Percentiles rank a stretch among this genome's conserved stretches.
phyloP scores from a whole-genome alignment of 1,140 invertebrate genomes.

The Acyrthosiphon pisum region DNA sequence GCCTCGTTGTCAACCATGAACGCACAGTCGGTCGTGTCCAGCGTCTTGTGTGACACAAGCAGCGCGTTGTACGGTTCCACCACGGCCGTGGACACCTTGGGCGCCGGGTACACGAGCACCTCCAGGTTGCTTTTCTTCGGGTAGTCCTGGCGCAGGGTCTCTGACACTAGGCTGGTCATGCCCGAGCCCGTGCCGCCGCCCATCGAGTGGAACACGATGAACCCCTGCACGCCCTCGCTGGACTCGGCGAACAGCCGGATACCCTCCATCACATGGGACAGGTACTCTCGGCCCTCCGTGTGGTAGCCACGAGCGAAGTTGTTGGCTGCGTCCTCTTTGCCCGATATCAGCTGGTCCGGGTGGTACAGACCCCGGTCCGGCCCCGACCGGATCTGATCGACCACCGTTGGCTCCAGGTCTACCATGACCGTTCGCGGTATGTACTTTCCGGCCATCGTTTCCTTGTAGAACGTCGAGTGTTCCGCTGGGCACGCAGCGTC shows the following conservation, averaged over 20 bases:
- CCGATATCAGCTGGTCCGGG: slow-evolving; percentile 78
- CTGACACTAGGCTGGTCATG: slow-evolving; percentile 80
- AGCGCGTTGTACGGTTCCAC: slow-evolving; percentile 76
- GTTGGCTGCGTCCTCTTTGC: slow-evolving; percentile 88
- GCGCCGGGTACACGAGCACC: slow-evolving; percentile 54
- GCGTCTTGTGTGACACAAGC: slow-evolving; percentile 72
- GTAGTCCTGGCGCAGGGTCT: slow-evolving; percentile 76
- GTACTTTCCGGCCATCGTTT: slow-evolving; percentile 74
- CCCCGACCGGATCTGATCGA: slow-evolving; percentile 76
- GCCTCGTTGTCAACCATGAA: slow-evolving; percentile 74
- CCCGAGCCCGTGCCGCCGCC: slow-evolving; percentile 85
- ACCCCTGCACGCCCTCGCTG: slow-evolving; percentile 61
- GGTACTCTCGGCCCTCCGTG: slow-evolving; percentile 65
- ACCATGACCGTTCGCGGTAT: slow-evolving; percentile 83
- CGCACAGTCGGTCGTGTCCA: slow-evolving; percentile 72
- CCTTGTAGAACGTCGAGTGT: slow-evolving; percentile 71
- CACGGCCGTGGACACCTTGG: slow-evolving; percentile 60
- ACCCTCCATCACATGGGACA: slow-evolving; percentile 41
- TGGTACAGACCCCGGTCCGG: slow-evolving; percentile 79
- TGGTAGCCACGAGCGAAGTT: slow-evolving; percentile 85
- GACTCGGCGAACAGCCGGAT: slow-evolving; percentile 29
- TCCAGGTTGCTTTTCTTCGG: slow-evolving; percentile 71
- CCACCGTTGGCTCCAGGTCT: slow-evolving; percentile 81
- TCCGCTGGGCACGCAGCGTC: neutral
- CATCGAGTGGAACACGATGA: slow-evolving; percentile 82